Conservation (phyloP, 2,797 vertebrate species). For the Hydrolagus colliei region DNA sequence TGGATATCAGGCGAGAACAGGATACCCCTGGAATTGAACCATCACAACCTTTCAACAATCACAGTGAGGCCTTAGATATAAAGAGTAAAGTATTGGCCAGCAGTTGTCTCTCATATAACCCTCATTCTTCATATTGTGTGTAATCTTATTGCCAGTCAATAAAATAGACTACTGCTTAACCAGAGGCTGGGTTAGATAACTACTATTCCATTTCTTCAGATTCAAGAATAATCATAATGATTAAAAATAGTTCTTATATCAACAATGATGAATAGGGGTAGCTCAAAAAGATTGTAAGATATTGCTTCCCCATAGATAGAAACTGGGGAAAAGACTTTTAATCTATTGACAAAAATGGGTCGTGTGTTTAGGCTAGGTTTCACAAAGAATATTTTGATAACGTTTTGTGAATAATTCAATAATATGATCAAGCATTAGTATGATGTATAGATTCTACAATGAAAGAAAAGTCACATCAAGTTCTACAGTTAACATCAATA, state of each 20-base stretch:
- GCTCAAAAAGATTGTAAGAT: not conserved
- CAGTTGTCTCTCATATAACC: no score
- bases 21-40: no score
- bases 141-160: no score
- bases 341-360: not conserved
- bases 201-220: no score
- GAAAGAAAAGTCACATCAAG: not conserved
- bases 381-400: not conserved
- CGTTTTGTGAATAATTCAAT: not conserved
- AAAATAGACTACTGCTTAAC: no score
- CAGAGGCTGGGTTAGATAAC: no score
- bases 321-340: not conserved
- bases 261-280: not conserved
- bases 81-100: no score
- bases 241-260: not conserved
- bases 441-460: not conserved
- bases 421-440: not conserved
- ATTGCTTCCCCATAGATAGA: not conserved
- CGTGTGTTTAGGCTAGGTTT: not conserved
- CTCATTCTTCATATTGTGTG: no score
- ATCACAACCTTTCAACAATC: no score
- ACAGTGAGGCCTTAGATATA: no score
- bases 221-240: not conserved
- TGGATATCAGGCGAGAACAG: no score
- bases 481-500: not conserved